Evolutionary conservation across 2,888 invertebrate genomes (phyloP).

Genomic region (Noctua janthe): DNA sequence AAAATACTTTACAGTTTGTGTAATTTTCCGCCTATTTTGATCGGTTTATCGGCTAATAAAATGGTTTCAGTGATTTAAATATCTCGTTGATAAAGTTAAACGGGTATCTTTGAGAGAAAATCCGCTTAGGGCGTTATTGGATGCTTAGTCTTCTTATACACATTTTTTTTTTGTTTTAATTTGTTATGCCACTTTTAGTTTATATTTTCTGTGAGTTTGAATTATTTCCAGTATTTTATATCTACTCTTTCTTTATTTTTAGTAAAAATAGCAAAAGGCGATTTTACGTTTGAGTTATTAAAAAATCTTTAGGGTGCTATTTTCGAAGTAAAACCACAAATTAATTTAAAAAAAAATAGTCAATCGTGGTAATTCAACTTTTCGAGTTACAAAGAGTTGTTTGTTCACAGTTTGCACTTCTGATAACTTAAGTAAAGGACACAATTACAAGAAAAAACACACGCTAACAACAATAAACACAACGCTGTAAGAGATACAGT

Average conservation of each 20-base stretch:
- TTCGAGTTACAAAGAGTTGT: not conserved
- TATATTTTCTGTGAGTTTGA: not conserved
- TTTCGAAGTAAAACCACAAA: not conserved
- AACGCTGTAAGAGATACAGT: conserved; percentile 66
- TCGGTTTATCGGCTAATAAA: conserved; percentile 30
- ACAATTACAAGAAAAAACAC: not conserved
- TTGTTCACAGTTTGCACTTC: not conserved
- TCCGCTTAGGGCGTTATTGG: not conserved
- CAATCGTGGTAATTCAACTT: not conserved
- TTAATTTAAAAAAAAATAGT: not conserved
- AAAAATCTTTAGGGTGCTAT: too few relatives aligned
- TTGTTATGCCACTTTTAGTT: not conserved
- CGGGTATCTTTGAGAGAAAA: conserved; percentile 13
- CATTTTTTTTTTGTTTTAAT: not conserved
- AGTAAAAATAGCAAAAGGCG: too few relatives aligned
- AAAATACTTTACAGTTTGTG: conserved; percentile 25
- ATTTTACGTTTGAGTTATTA: not conserved
- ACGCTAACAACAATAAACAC: not conserved
- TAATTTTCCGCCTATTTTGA: conserved; percentile 41
- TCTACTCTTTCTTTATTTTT: not conserved
- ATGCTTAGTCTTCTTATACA: not conserved
- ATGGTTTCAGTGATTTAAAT: conserved; percentile 38
- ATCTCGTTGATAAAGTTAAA: conserved; percentile 20
- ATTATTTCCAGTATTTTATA: not conserved
- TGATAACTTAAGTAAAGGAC: not conserved